These are phyloP conservation scores for Ceyx cyanopectus DNA, from an alignment of 2,113 vertebrate genomes.

Conservation along the genomic window DNA sequence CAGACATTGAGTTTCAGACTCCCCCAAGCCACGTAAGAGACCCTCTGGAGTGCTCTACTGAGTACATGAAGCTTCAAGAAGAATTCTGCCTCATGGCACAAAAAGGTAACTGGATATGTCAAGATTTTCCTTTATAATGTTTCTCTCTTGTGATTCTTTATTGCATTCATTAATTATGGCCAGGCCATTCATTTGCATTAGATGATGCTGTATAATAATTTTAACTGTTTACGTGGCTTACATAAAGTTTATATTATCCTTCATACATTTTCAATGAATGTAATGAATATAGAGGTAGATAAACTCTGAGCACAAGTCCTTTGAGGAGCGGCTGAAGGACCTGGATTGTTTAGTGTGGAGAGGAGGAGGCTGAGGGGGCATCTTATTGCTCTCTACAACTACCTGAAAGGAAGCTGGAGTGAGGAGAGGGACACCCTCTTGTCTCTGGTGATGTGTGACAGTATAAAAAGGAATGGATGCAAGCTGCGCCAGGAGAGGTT, in stretches of 20 bases:
- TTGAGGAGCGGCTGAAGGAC: too few species aligned
- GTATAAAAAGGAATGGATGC: too few species aligned
- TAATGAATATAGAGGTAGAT: neutral
- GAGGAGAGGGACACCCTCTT: too few species aligned
- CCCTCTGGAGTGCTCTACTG: constrained; percentile 86
- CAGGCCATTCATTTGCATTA: neutral
- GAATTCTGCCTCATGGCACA: constrained; percentile 97
- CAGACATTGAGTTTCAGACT: constrained; percentile 92
- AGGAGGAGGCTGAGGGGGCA: too few species aligned
- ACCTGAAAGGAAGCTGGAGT: too few species aligned
- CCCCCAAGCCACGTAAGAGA: constrained; percentile 86
- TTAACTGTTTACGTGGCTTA: neutral
- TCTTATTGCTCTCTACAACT: too few species aligned
- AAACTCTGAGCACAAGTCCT: neutral
- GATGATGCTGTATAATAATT: neutral
- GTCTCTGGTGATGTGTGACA: too few species aligned
- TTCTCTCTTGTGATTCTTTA: neutral
- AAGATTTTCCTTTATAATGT: neutral
- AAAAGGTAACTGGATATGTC: constrained; percentile 84
- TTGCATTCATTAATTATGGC: neutral
- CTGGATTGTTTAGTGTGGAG: too few species aligned
- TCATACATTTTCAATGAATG: neutral
- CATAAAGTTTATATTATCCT: neutral
- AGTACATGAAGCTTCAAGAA: constrained; percentile 97
- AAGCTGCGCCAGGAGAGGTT: too few species aligned